Conservation (phyloP, 2,113 vertebrate genomes). For the Xiphorhynchus elegans region DNA sequence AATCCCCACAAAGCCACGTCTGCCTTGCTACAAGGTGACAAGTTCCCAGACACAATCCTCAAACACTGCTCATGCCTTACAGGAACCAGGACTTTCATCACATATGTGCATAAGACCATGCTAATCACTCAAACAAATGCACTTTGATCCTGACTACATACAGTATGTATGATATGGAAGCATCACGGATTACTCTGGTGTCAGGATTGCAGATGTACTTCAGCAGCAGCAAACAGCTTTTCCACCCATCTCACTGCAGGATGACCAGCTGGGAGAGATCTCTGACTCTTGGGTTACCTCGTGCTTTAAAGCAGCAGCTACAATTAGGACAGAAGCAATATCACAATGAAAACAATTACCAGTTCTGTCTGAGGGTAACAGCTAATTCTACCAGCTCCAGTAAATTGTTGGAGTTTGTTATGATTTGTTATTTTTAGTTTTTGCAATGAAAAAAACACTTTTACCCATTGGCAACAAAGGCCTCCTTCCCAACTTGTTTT, state of each 20-base stretch:
- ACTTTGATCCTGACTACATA: background rate
- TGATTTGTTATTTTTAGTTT: background rate
- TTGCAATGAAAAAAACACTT: background rate
- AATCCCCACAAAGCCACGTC: background rate
- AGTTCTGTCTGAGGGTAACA: background rate
- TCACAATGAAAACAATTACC: background rate
- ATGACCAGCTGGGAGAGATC: background rate
- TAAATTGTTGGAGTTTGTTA: background rate
- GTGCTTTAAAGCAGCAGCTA: background rate
- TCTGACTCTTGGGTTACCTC: background rate
- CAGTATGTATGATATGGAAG: background rate
- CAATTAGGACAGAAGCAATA: background rate
- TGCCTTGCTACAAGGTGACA: background rate
- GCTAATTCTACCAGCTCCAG: background rate
- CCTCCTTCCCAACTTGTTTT: background rate
- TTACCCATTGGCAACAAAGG: background rate
- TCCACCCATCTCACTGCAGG: background rate
- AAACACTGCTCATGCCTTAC: background rate
- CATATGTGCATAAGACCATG: accelerated
- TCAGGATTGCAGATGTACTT: background rate
- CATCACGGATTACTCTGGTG: background rate
- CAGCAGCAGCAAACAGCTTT: background rate
- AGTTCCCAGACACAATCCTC: background rate
- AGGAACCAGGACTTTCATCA: background rate
- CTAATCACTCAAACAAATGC: background rate